Base-by-base conservation (phyloP, 2,888 invertebrate genomes). In the Trachelus iudaicus region DNA sequence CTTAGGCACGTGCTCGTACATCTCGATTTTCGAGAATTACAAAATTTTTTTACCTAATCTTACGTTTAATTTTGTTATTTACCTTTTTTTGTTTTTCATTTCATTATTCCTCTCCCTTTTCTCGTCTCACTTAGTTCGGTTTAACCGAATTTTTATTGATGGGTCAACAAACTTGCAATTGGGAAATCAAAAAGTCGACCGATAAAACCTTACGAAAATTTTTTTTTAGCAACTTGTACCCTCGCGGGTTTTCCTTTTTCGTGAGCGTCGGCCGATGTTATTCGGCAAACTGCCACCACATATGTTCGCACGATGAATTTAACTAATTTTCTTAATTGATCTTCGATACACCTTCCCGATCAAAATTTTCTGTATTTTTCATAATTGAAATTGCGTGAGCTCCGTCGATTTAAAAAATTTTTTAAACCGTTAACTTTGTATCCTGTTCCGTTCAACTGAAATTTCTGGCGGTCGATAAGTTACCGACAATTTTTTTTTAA, bases 61-160 rank as follows among this genome's bases (percentile, higher is more conserved):
- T 69, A 35, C 34, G 34, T 13, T 33, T 69, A 69, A 77, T 76
- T 75, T 76, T 74, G n/a, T 79, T 40, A 35, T 35, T 35, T 35
- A 35, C 73, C 69, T 23, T 75, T 35, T 69, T 79, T 74, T 23
- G 73, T 35, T 69, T 79, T 74, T 15, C n/a, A 30, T n/a, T 12
- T 76, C n/a, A 73, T 69, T 34, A 31, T 77, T 35, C 37, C 56
- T 73, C 74, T 73, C 69, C 69, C 69, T 75, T 78, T 69, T 73
- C 30, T 31, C 71, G 77, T 78, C 37, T 69, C 78, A 34, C 69
- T 76, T n/a, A 73, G 78, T 79, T 79, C 30, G 34, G 35, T 75
- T 76, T 34, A 75, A 34, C 3, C 34, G 23, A 34, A 40, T 30
- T 33, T 23, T 56, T 23, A 23, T 23, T 6, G 23, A 15, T 23